Evolutionary conservation across 1,140 invertebrate genomes (phyloP), one percentile per base, ranked within the genome.

Genomic region (Hycleus phaleratus): DNA sequence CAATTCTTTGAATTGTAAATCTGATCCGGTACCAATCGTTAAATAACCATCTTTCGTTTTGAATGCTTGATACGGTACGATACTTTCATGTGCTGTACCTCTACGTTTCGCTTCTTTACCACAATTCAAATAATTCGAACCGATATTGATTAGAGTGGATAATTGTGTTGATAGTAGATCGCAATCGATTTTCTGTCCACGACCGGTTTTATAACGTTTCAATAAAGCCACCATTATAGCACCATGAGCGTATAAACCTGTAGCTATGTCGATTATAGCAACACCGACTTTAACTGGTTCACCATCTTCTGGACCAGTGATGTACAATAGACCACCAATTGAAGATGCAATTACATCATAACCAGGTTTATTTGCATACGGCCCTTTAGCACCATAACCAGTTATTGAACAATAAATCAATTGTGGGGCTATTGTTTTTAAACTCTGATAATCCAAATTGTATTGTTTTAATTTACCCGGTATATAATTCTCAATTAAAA

Each of bases 341-440:
- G 93, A 95, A 6, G 93, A 86, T 9, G 93, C 93, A 61, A 98
- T 95, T 0, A 97, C 90, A 78, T 98, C 95, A 77, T 97, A 98
- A 51, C 95, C 95, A 18, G 93, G 88, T 67, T 87, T 84, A 47
- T 83, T 79, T 3, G 78, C 75, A 77, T 97, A 97, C 0, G 93
- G 93, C 1, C 95, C 95, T 46, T 80, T 77, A 1, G 83, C 79
- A 0, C 96, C 96, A 75, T 90, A 98, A 0, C 95, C 96, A 58
- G 91, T 93, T 39, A 98, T 82, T 0, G 95, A 94, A 77, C 93
- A 96, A 69, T 98, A 98, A 56, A 99, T 86, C 8, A 98, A 77
- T 43, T 82, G 77, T 0, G 93, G 90, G 57, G 90, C 87, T 6
- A 90, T 67, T 51, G 76, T 66, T 10, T 79, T 81, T 25, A 98